Base-by-base conservation (phyloP, 2,888 invertebrate genomes). In the Eupithecia inturbata region DNA sequence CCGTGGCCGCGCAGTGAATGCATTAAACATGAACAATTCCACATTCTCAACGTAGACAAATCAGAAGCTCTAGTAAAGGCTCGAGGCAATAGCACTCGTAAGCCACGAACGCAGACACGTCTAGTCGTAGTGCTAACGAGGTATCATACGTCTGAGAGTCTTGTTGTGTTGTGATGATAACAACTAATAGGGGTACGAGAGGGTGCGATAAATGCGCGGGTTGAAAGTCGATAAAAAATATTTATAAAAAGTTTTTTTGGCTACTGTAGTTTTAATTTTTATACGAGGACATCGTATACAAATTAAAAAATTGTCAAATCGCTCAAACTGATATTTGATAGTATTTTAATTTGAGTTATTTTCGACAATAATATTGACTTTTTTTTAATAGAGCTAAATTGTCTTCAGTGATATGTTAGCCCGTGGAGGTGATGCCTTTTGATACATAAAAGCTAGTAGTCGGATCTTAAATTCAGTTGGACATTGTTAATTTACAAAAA, bases 101-200 rank as follows among this genome's bases (percentile, higher is more conserved):
- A 71, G 74, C 45, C 71, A 69, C 67, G 70, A 67, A 70, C 12
- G 26, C 12, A 26, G 22, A 71, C 68, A 71, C 41, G 41, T 73
- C 28, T 73, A 57, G 64, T 49, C 67, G 60, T n/a, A 68, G 68
- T 33, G 63, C 67, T 76, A 76, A 76, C 76, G 73, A 76, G 68
- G 39, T 73, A 73, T 68, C 71, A 69, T 71, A 71, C 68, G 57
- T 75, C 68, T 73, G 53, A 49, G 64, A 53, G 49, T 68, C 74
- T 26, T 68, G 70, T 68, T 71, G 72, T 70, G 66, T 71, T 74
- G 33, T 41, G 33, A 72, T 74, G 49, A n/a, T 76, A 73, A 67
- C 45, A 70, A 70, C 62, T 62, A 19, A 70, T n/a, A 41, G 53
- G 53, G 68, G 41, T 5, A 63, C 19, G 19, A 39, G 19, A 31